These are phyloP conservation scores for Liposcelis brunnea DNA, from an alignment of 2,888 invertebrate species.

Conservation along the genomic window DNA sequence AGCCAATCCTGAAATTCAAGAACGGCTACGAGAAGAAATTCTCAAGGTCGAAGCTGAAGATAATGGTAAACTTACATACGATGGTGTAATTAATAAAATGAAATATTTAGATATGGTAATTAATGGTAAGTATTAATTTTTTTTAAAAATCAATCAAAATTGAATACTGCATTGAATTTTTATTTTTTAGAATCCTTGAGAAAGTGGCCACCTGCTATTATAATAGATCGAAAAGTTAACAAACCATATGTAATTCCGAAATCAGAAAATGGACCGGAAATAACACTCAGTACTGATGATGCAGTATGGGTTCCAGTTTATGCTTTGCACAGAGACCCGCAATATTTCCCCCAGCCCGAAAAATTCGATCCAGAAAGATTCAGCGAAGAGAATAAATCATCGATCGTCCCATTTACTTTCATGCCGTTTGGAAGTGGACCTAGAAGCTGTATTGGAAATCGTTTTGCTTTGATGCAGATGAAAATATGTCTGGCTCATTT, in stretches of 20 bases:
- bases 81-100: constrained; percentile 26
- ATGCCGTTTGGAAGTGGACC: constrained; percentile 41
- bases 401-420: constrained; percentile 33
- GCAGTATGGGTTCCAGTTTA: constrained; percentile 34
- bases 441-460: constrained; percentile 35
- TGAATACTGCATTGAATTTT: too few relatives aligned
- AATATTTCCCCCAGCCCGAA: constrained; percentile 40
- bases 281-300: constrained; percentile 19
- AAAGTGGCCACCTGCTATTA: constrained; percentile 24
- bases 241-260: constrained; percentile 20
- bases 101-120: constrained; percentile 29
- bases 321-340: constrained; percentile 40
- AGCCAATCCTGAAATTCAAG: too few relatives aligned
- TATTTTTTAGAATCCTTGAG: constrained; percentile 17
- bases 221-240: constrained; percentile 24
- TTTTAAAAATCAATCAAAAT: too few relatives aligned
- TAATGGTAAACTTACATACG: constrained; percentile 24
- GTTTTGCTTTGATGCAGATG: constrained; percentile 35
- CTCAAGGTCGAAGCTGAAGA: constrained; percentile 22
- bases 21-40: constrained; percentile 27
- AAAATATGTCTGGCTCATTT: constrained; percentile 28
- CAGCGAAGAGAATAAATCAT: constrained; percentile 31
- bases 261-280: constrained; percentile 2
- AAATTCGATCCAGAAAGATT: constrained; percentile 44
- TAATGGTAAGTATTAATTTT: constrained; percentile 25